phyloP scores from a whole-genome alignment of 2,797 vertebrate species.

The Xiphorhynchus erythropygius region DNA sequence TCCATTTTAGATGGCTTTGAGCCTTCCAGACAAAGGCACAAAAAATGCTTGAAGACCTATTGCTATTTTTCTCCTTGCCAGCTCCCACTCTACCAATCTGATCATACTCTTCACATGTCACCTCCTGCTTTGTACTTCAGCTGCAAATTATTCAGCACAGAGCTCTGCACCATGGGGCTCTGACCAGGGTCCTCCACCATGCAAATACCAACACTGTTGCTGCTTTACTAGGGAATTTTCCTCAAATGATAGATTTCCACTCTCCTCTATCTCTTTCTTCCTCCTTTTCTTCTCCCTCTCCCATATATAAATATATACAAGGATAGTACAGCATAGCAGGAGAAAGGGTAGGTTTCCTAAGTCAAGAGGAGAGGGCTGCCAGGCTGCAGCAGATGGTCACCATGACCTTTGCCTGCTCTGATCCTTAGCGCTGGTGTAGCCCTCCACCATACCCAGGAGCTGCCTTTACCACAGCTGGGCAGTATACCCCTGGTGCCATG shows the following conservation, averaged over 20 bases:
- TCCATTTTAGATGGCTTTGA: background rate
- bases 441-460: rapidly evolving
- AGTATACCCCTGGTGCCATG: rapidly evolving
- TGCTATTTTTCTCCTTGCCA: background rate
- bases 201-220: background rate
- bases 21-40: background rate
- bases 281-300: background rate
- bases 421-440: rapidly evolving
- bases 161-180: background rate
- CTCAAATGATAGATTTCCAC: rapidly evolving
- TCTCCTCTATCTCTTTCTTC: background rate
- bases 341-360: background rate
- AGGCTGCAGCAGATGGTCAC: background rate
- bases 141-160: background rate
- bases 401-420: background rate
- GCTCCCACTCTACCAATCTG: background rate
- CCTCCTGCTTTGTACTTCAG: background rate
- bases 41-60: background rate
- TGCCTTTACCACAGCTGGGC: background rate
- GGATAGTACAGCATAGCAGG: rapidly evolving
- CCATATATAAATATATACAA: background rate
- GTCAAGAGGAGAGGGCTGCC: background rate
- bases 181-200: background rate
- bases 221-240: background rate
- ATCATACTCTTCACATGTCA: background rate